Conservation (phyloP, 2,113 vertebrate genomes). For the Tyto alba region DNA sequence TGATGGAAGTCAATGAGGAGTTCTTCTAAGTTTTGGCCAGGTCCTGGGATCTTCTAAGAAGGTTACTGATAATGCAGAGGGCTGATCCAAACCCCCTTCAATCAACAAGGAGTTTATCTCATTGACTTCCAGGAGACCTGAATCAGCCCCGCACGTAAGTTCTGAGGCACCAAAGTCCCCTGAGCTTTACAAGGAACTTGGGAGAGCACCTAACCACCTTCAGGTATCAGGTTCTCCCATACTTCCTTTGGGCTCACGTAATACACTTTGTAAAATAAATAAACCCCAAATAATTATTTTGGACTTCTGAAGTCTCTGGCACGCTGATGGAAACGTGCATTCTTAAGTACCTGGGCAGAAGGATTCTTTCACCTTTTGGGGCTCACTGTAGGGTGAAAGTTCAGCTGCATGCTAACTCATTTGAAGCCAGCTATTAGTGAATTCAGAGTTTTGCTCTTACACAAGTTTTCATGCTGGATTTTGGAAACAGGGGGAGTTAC, state of each 20-base stretch:
- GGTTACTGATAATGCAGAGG: not conserved
- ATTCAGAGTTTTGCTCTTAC: not conserved
- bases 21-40: not conserved
- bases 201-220: not conserved
- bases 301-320: not conserved
- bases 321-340: not conserved
- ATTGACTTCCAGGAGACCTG: slow-evolving; percentile 5
- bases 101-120: not conserved
- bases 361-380: not conserved
- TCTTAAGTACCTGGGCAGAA: not conserved
- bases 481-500: not conserved
- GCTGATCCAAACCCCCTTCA: not conserved
- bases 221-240: not conserved
- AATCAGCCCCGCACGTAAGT: not conserved
- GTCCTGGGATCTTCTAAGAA: not conserved
- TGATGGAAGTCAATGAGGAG: not conserved
- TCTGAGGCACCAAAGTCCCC: not conserved
- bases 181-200: not conserved
- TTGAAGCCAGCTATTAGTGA: not conserved
- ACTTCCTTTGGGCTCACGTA: not conserved
- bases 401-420: not conserved
- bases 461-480: not conserved
- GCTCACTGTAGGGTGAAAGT: not conserved
- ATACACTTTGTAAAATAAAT: not conserved
- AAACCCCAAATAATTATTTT: not conserved